Evolutionary conservation across 2,113 vertebrate species (phyloP), one percentile per base, ranked within the genome.

Genomic region (Cavia porcellus): DNA sequence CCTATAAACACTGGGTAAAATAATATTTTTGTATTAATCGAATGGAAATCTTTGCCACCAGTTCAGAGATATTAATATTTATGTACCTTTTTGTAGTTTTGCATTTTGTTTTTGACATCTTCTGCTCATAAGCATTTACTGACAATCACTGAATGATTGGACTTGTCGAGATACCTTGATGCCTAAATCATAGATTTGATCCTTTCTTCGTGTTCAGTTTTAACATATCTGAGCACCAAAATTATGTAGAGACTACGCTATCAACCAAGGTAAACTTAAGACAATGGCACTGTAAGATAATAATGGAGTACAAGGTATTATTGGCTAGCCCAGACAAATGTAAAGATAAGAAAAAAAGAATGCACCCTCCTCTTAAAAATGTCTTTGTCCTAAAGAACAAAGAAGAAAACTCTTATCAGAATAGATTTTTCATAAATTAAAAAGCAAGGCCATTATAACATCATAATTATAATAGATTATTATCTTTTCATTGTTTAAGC

Each of bases 401-500:
- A 55, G 32, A 68, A 70, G 12, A 47, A 14, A 61, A 74, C 75
- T 92, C 84, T 95, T 22, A 85, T 66, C 5, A 55, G 50, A 47
- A 50, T 32, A 81, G 62, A 77, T 70, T 47, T 94, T 35, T 79
- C n/a, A 64, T 17, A 5, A 30, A 42, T 91, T 75, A 24, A 77
- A 75, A 87, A 24, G 1, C 13, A 22, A 79, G 83, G 7, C 30
- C 47, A 35, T 20, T 80, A 55, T 50, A 80, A 20, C 6, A 80
- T 80, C 28, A 8, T 13, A 55, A 35, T 80, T 80, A 30, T 52
- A 55, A 55, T 80, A 55, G 50, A 70, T 32, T 10, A 24, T 86
- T 95, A 42, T 77, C 42, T 93, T 87, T 93, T 77, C 52, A 20
- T 52, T 81, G n/a, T 68, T 91, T 75, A 93, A 89, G 3, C n/a